Evolutionary conservation across 2,113 vertebrate species (phyloP), one percentile per base, ranked within the genome.

Genomic region (Apistogramma diplotaenia): DNA sequence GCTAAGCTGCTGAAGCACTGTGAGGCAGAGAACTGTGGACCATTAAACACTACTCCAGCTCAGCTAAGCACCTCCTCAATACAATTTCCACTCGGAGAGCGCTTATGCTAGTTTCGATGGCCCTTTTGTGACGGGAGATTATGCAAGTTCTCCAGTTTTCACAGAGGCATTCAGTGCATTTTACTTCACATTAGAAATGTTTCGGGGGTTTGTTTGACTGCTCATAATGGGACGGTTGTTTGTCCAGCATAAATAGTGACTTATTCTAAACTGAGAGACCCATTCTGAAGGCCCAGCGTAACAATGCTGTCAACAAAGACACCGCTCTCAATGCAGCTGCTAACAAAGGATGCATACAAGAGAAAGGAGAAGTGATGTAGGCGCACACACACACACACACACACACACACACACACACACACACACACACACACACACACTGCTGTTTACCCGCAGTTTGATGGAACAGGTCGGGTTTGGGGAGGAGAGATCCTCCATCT

Each of bases 401-500:
- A 46, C 23, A 23, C 9, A 37, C 12, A 25, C 5, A 2, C 29
- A 40, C 3, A 31, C 29, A 31, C 29, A 31, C 29, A 31, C 29
- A 31, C 29, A 31, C 29, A 31, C 35, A n/a, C 3, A 3, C 51
- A 57, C 23, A 23, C 9, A 46, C 9, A 35, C 4, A 3, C 29
- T 35, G 51, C 5, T 4, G 46, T 70, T 84, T 85, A 95, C 94
- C 94, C 89, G 93, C 61, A 87, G 85, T 51, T 77, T 61, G 77
- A 94, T 88, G 56, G 93, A 90, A 11, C 89, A 90, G 37, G 83
- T 56, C 2, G 85, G 27, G 85, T 83, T 90, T 2, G 90, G 79
- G 11, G 82, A 89, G 35, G 91, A 88, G 12, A 94, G 85, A 43
- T 96, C 95, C 19, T 96, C 96, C 77, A 94, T 91, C 77, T 95